phyloP scores from a whole-genome alignment of 2,113 vertebrate genomes.

The Zosterops lateralis region DNA sequence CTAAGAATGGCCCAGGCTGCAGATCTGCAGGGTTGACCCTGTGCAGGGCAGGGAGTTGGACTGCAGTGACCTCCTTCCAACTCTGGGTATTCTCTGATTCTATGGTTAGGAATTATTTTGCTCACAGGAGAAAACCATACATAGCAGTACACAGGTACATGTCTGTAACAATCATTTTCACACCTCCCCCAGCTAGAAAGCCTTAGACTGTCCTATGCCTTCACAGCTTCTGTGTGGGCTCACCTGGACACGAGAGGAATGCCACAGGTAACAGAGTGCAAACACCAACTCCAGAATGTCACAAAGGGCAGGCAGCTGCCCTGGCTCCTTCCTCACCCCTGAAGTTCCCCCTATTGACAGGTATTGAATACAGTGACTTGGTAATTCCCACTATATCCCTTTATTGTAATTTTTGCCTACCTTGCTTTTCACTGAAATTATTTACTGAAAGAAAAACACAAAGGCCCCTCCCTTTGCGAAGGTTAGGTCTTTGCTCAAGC shows the following conservation, averaged over 20 bases:
- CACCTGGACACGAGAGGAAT: background rate
- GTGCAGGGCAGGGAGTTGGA: background rate
- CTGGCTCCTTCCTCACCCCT: background rate
- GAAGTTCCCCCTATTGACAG: conserved; percentile 5
- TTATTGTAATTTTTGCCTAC: conserved; percentile 14
- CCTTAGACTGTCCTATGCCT: background rate
- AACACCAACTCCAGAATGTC: background rate
- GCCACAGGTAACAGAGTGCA: background rate
- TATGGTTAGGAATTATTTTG: background rate
- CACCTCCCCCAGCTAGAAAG: background rate
- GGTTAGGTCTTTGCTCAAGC: conserved; percentile 77
- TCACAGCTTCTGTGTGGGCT: background rate
- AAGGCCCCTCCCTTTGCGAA: conserved; percentile 63
- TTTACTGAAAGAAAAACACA: conserved; percentile 60
- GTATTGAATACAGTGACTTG: background rate
- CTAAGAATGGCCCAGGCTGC: background rate
- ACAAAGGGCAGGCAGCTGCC: background rate
- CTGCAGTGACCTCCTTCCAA: background rate
- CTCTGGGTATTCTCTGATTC: background rate
- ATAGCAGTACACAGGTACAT: fast-evolving
- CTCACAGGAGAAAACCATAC: background rate
- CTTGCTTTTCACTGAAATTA: conserved; percentile 54
- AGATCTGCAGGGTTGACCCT: background rate
- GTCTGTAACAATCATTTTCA: background rate
- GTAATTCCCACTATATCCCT: background rate